phyloP scores from a whole-genome alignment of 2,797 vertebrate species.

The Apodemus agrarius region DNA sequence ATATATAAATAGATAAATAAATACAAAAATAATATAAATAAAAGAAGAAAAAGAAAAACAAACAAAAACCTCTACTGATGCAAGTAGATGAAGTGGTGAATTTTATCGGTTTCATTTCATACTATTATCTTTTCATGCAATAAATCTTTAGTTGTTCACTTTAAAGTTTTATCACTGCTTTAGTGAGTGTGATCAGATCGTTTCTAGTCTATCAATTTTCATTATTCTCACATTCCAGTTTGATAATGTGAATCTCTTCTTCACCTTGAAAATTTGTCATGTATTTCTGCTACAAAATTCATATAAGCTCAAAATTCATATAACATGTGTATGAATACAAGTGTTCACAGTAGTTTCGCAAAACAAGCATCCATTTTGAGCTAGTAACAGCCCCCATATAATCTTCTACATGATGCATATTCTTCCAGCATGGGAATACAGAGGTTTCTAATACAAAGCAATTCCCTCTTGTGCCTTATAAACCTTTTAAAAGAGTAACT shows the following conservation, averaged over 20 bases:
- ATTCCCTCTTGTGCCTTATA: background rate
- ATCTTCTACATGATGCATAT: background rate
- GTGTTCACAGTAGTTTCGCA: background rate
- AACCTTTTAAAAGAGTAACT: background rate
- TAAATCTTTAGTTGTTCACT: background rate
- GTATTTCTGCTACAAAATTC: background rate
- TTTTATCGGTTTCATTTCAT: background rate
- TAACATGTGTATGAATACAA: background rate
- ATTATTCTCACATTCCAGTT: background rate
- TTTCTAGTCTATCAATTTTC: background rate
- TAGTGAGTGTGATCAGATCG: background rate
- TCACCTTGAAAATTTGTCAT: background rate
- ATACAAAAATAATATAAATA: too few species aligned
- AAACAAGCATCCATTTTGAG: background rate
- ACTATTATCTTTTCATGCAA: background rate
- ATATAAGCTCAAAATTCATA: background rate
- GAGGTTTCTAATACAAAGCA: background rate
- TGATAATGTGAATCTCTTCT: background rate
- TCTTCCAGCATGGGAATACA: fast-evolving
- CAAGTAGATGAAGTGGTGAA: background rate
- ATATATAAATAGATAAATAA: background rate
- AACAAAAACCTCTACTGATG: background rate
- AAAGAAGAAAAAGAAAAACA: background rate
- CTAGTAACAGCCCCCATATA: background rate
- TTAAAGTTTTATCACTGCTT: background rate